phyloP scores from a whole-genome alignment of 1,140 invertebrate genomes.

The Yoshiicerus persimilis region DNA sequence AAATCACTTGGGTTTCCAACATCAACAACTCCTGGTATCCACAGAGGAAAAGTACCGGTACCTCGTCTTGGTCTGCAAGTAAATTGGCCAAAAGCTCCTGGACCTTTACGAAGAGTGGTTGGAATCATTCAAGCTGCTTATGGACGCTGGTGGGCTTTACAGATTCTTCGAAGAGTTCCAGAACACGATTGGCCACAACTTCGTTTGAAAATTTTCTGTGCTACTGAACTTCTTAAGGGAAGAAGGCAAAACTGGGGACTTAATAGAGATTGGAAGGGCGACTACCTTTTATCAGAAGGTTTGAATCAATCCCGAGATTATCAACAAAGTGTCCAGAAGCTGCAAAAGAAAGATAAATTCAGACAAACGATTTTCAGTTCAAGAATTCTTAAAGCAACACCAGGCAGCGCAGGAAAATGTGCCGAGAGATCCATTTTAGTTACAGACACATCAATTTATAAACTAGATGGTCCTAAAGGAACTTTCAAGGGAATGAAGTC shows the following conservation, averaged over 20 bases:
- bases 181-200: slow-evolving; percentile 63
- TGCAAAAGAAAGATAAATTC: slow-evolving; percentile 72
- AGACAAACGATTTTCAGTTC: slow-evolving; percentile 48
- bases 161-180: slow-evolving; percentile 42
- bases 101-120: slow-evolving; percentile 39
- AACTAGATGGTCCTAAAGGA: slow-evolving; percentile 77
- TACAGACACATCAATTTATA: slow-evolving; percentile 85
- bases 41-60: slow-evolving; percentile 30
- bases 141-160: slow-evolving; percentile 47
- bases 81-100: slow-evolving; percentile 44
- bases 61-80: slow-evolving; percentile 45
- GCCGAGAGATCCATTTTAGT: slow-evolving; percentile 84
- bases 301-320: slow-evolving; percentile 74
- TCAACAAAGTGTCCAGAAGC: slow-evolving; percentile 67
- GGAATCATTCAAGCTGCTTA: slow-evolving; percentile 46
- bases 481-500: slow-evolving; percentile 82
- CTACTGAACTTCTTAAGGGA: slow-evolving; percentile 60
- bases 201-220: slow-evolving; percentile 57
- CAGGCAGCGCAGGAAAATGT: slow-evolving; percentile 64
- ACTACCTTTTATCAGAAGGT: slow-evolving; percentile 80
- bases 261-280: slow-evolving; percentile 82
- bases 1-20: slow-evolving; percentile 41
- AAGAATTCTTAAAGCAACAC: slow-evolving; percentile 46
- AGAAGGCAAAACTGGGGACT: slow-evolving; percentile 81
- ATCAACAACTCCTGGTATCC: neutral